Base-by-base conservation (phyloP, 2,888 invertebrate genomes). In the Chironomus tentans region DNA sequence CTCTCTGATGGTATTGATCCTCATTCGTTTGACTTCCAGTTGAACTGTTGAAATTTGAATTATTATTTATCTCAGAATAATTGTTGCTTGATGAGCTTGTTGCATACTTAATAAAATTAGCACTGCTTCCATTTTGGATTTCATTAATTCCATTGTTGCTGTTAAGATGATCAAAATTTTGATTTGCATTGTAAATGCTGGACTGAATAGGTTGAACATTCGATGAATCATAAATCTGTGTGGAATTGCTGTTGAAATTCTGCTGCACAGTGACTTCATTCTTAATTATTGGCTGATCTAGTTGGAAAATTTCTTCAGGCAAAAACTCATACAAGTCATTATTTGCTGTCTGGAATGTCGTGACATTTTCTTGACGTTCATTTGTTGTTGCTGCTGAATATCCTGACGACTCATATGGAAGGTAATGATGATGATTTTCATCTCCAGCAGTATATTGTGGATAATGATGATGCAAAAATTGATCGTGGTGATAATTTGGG, bases 301-400 rank as follows among this genome's bases (percentile, higher is more conserved):
- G 82, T 81, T 91, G 91, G 82, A 92, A 92, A 78, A 92, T 91
- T 82, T 92, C 91, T 80, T 91, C 91, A 0, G 92, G 91, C 80
- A 91, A 91, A 81, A 91, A 91, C 13, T 76, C 76, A 22, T 76
- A 69, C 28, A 91, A 85, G 80, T 92, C 91, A 62, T 88, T 87
- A 0, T 88, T 76, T 61, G 73, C 70, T 38, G 38, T 10, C 38
- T 65, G 65, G 7, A 76, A 22, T 15, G 47, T 47, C 18, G 24
- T 7, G 2, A 56, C 24, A 21, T 70, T 68, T 18, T 77, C 73
- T 18, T 50, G 68, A 21, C 69, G 71, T 13, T 71, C 47, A 21
- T 38, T n/a, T 69, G 69, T n/a, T 69, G 2, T n/a, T 69, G 69
- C 5, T 69, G 2, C 13, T 68, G 28, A 18, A 56, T 56, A 56